phyloP scores from a whole-genome alignment of 2,113 vertebrate genomes.

The Camelus dromedarius region DNA sequence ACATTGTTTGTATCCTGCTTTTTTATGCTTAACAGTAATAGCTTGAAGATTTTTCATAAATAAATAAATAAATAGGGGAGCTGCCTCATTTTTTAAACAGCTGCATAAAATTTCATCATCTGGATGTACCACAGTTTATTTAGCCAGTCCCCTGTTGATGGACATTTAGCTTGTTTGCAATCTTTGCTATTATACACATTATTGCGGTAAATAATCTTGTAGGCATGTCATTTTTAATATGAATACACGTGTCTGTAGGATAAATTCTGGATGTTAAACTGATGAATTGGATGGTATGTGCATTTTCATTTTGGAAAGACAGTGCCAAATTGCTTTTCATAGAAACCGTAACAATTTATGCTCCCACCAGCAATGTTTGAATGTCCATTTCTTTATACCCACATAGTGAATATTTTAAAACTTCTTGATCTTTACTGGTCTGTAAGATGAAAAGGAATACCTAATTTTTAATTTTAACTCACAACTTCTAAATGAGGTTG shows the following conservation, averaged over 20 bases:
- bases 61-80: not conserved
- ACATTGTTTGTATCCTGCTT: not conserved
- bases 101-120: not conserved
- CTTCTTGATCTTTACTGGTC: slow-evolving; percentile 36
- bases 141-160: slow-evolving; percentile 1
- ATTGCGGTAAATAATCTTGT: not conserved
- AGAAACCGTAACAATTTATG: not conserved
- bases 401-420: slow-evolving; percentile 45
- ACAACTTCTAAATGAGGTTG: not conserved
- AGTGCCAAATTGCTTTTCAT: slow-evolving; percentile 40
- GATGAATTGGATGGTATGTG: not conserved
- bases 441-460: slow-evolving; percentile 30
- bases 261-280: slow-evolving; percentile 51
- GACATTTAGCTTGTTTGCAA: not conserved
- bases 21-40: slow-evolving; percentile 12
- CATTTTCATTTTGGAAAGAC: slow-evolving; percentile 56
- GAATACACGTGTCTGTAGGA: not conserved
- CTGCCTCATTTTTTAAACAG: slow-evolving; percentile 34
- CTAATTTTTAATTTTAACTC: slow-evolving; percentile 56
- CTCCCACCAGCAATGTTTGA: not conserved
- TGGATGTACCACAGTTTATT: slow-evolving; percentile 2
- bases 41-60: slow-evolving; percentile 30
- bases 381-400: slow-evolving; percentile 34
- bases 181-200: slow-evolving; percentile 51
- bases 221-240: slow-evolving; percentile 17